Evolutionary conservation across 23 tunicate species (phyloP).

Genomic region (Pegea sp.): DNA sequence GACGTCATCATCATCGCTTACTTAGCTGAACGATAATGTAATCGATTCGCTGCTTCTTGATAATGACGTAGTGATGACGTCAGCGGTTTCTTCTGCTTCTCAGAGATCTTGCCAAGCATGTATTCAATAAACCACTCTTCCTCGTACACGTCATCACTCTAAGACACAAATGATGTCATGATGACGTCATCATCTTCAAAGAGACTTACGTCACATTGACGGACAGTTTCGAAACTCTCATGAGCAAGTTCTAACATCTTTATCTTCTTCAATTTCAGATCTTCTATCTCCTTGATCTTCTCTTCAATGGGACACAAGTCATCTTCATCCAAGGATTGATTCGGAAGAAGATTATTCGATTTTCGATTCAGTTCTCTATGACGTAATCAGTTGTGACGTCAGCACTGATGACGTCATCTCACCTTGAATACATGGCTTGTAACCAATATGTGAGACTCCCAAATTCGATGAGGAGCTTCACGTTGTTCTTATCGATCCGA

Average conservation of each 20-base stretch:
- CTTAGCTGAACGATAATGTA: slow-evolving; percentile 61
- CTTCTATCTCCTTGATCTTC: too few relatives aligned
- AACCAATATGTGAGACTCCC: slow-evolving; percentile 89
- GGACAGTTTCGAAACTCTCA: slow-evolving; percentile 27
- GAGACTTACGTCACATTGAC: slow-evolving; percentile 24
- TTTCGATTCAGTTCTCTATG: too few relatives aligned
- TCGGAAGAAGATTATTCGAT: too few relatives aligned
- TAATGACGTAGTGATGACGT: slow-evolving; percentile 13
- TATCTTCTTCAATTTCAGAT: slow-evolving; percentile 6
- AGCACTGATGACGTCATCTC: too few relatives aligned
- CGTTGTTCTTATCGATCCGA: slow-evolving; percentile 29
- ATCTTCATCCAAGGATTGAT: not conserved
- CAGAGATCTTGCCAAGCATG: slow-evolving; percentile 80
- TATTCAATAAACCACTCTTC: slow-evolving; percentile 90
- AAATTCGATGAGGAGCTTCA: slow-evolving; percentile 68
- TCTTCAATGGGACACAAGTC: slow-evolving; percentile 1
- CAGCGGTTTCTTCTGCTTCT: slow-evolving; percentile 31
- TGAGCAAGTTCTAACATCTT: slow-evolving; percentile 34
- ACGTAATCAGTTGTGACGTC: too few relatives aligned
- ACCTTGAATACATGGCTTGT: slow-evolving; percentile 73
- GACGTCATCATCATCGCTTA: slow-evolving; percentile 2
- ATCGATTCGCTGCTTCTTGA: slow-evolving; percentile 31
- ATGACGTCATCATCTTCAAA: not conserved
- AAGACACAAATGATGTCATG: too few relatives aligned
- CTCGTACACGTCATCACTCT: too few relatives aligned